Evolutionary conservation across 2,888 invertebrate species (phyloP), one percentile per base, ranked within the genome.

Genomic region (Bursaphelenchus okinawaensis): DNA sequence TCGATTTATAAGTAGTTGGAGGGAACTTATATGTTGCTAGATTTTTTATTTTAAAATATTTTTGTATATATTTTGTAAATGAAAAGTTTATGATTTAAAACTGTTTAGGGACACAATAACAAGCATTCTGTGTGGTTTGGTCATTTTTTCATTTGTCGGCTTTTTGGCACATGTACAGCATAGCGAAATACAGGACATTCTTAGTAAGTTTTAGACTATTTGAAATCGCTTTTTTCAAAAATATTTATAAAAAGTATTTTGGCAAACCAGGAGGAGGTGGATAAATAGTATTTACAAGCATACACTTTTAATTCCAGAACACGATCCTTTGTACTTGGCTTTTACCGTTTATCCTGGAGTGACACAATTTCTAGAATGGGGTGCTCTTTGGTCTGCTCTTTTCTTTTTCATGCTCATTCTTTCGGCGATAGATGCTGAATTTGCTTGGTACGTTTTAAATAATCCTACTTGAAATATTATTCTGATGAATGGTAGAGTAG

Each of bases 261-360:
- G n/a, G n/a, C n/a, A n/a, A n/a, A n/a, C n/a, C n/a, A n/a, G n/a
- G n/a, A n/a, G n/a, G n/a, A n/a, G n/a, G n/a, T n/a, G n/a, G 6
- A n/a, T 40, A 40, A 2, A 24, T 56, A 2, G 6, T 4, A n/a
- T 52, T 52, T 20, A 22, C 58, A 9, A 52, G 19, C 20, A 8
- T 16, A n/a, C n/a, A 8, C 12, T 20, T 26, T 22, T 65, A 52
- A 20, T 19, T 72, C 22, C 66, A 78, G 78, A 75, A 52, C 78
- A 77, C 63, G 79, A 79, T 28, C 68, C 76, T 1, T 66, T 76
- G 1, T 79, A 80, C 65, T 68, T 80, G 20, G 72, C 78, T 1
- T 78, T 78, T 62, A 76, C 80, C 19, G 75, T 78, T 1, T 79
- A 79, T 65, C 80, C 80, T 3, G 76, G 77, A 2, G 77, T 80